Evolutionary conservation across 2,797 vertebrate species (phyloP), one percentile per base, ranked within the genome.

Genomic region (Onychomys arenicola): DNA sequence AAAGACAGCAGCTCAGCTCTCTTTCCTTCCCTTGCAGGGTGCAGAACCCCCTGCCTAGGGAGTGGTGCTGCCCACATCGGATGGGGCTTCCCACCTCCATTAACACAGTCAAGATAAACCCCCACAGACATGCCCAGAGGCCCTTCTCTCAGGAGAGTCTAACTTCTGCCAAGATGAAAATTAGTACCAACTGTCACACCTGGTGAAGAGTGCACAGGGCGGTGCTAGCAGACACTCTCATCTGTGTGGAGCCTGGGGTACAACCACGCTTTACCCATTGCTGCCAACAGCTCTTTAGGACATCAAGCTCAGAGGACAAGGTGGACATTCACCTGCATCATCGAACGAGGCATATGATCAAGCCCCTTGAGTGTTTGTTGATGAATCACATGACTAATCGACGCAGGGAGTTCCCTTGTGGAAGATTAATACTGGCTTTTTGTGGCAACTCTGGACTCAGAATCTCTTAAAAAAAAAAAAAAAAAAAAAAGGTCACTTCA

Each of bases 231-330:
- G 25, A 76, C 23, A 43, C 57, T 34, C 27, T 63, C 21, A 0
- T n/a, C 19, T 5, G 5, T 0, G 4, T 4, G 29, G n/a, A n/a
- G 14, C 61, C 43, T 2, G 5, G 57, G 57, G 8, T 23, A n/a
- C 43, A 5, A 27, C 4, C 1, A 11, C 23, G 16, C n/a, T 63
- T 19, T 1, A 9, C 69, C 27, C 34, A 2, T n/a, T 32, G 23
- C 52, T 25, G 13, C 4, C 19, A 32, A 5, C 17, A 1, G 69
- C 52, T 86, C 32, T 59, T 55, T 78, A 46, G 67, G 34, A 57
- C 6, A 6, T n/a, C 1, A 9, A n/a, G 32, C 83, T 57, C 21
- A 76, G 87, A 55, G 32, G 14, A 52, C 21, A 34, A 17, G 49
- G 16, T 7, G 6, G 32, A 43, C 16, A 19, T 9, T 76, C 46